A percentile compares a stretch with the other conserved stretches of the same genome.
Evolutionary conservation across 2,113 vertebrate genomes (phyloP).

Genomic region (Calonectris borealis): DNA sequence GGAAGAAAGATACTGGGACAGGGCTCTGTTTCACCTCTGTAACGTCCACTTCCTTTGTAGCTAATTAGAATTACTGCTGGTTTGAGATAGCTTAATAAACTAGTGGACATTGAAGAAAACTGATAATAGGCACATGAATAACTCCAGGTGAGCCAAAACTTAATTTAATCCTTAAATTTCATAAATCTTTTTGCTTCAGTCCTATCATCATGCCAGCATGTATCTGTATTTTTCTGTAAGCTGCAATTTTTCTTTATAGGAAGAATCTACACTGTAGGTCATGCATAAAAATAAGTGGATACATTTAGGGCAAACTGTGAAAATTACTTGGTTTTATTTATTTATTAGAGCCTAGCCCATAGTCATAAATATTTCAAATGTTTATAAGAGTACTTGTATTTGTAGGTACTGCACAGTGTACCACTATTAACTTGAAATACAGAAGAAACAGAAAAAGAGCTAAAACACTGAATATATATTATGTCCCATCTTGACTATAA

Average conservation of each 20-base stretch:
- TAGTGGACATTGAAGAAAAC: background rate
- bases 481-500: background rate
- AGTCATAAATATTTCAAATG: background rate
- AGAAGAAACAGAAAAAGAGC: background rate
- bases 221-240: background rate
- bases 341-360: background rate
- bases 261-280: background rate
- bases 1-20: background rate
- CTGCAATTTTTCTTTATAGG: background rate
- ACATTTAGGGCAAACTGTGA: background rate
- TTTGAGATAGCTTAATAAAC: background rate
- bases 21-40: background rate
- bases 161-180: background rate
- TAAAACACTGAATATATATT: background rate
- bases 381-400: background rate
- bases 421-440: background rate
- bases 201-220: background rate
- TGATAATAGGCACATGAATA: background rate
- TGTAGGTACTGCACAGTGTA: background rate
- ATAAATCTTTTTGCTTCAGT: background rate
- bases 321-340: constrained; percentile 14
- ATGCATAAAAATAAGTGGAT: background rate
- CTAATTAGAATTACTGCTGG: background rate
- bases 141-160: background rate
- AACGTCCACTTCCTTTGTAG: background rate